phyloP scores from a whole-genome alignment of 1,140 invertebrate genomes.

The Hycleus phaleratus region DNA sequence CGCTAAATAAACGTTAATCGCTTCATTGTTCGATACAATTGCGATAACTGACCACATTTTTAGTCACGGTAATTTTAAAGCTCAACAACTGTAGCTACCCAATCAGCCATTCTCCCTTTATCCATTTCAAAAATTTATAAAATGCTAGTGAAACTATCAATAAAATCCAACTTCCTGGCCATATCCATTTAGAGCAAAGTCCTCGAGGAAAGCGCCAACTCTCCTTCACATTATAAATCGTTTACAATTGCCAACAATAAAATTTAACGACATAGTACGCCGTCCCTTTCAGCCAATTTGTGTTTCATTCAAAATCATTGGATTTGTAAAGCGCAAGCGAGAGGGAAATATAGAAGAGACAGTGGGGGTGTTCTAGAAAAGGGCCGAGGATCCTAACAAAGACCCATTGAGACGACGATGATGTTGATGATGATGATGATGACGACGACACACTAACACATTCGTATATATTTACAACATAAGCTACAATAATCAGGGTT shows the following conservation, averaged over 20 bases:
- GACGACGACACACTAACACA: too few relatives aligned
- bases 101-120: too few relatives aligned
- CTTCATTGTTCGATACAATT: conserved; percentile 19
- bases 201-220: too few relatives aligned
- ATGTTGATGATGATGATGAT: neutral
- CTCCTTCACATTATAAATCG: too few relatives aligned
- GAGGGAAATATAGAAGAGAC: neutral
- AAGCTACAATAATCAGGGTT: conserved; percentile 8
- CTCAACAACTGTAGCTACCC: conserved; percentile 14
- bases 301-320: conserved; percentile 27
- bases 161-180: too few relatives aligned
- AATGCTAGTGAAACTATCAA: too few relatives aligned
- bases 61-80: conserved; percentile 18
- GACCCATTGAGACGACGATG: conserved; percentile 23
- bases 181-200: too few relatives aligned
- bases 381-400: conserved; percentile 11
- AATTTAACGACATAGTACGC: too few relatives aligned
- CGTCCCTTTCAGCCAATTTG: conserved; percentile 26
- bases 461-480: too few relatives aligned
- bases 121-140: too few relatives aligned
- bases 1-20: conserved; percentile 17
- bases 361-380: neutral
- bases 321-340: neutral
- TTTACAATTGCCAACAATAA: too few relatives aligned
- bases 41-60: conserved; percentile 21